Evolutionary conservation across 2,888 invertebrate species (phyloP).

Genomic region (Perithous albicinctus): DNA sequence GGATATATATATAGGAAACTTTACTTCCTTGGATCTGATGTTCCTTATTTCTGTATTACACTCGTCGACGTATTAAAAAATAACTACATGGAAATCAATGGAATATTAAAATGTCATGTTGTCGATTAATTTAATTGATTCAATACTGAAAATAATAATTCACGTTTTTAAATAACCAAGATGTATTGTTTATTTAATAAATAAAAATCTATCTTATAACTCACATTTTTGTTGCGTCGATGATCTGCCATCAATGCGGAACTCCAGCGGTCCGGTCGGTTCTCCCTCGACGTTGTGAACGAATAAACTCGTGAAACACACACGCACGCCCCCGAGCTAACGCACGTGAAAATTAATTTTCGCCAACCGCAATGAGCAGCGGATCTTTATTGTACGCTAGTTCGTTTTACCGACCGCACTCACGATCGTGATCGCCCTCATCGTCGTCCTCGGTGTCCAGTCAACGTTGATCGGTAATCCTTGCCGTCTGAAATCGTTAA

Average conservation of each 20-base stretch:
- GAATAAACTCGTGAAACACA: conserved; percentile 41
- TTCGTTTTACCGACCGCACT: conserved; percentile 70
- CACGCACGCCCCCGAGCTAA: conserved; percentile 32
- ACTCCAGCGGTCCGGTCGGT: conserved; percentile 62
- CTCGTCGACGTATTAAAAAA: too few species aligned
- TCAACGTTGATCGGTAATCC: conserved; percentile 32
- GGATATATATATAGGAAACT: neutral
- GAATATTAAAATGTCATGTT: too few species aligned
- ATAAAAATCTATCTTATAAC: too few species aligned
- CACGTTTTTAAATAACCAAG: too few species aligned
- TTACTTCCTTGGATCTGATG: neutral
- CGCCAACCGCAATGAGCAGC: conserved; percentile 17
- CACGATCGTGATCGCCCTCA: conserved; percentile 69
- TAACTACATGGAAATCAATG: too few species aligned
- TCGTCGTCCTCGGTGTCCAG: conserved; percentile 47
- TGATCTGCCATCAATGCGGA: conserved; percentile 83
- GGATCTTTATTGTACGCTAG: conserved; percentile 50
- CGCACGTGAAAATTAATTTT: conserved; percentile 36
- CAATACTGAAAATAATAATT: too few species aligned
- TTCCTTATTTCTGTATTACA: too few species aligned
- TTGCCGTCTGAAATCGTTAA: conserved; percentile 29
- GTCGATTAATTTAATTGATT: neutral
- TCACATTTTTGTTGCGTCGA: conserved; percentile 84
- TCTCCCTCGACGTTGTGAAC: conserved; percentile 55
- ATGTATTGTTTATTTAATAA: too few species aligned